These are phyloP conservation scores for Perdix hodgsoniae DNA, from an alignment of 2,797 vertebrate species.

Conservation along the genomic window DNA sequence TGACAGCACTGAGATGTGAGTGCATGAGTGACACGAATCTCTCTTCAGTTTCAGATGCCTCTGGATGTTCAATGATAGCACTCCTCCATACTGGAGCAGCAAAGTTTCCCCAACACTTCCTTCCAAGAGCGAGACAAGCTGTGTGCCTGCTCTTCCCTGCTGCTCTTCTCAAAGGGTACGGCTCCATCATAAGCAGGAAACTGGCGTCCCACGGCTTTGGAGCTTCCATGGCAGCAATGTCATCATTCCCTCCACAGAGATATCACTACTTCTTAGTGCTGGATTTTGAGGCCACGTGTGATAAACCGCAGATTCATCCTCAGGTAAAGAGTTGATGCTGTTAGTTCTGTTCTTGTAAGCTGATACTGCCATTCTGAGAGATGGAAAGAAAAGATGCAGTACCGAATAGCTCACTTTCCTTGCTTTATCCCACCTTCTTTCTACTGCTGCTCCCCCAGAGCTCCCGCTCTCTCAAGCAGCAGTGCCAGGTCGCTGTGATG, in stretches of 20 bases:
- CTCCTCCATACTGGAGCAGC: constrained; percentile 81
- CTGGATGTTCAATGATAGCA: constrained; percentile 86
- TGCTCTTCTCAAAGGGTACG: constrained; percentile 75
- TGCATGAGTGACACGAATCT: constrained; percentile 45
- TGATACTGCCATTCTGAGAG: constrained; percentile 52
- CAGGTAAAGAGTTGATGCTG: constrained; percentile 79
- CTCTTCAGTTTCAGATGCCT: constrained; percentile 84
- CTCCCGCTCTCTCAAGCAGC: background rate
- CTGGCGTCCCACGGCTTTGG: constrained; percentile 87
- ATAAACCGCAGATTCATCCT: constrained; percentile 88
- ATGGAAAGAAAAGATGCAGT: constrained; percentile 1
- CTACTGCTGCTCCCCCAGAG: background rate
- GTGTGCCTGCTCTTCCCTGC: constrained; percentile 55
- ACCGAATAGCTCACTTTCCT: background rate
- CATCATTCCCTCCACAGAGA: constrained; percentile 86
- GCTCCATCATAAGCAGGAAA: constrained; percentile 84
- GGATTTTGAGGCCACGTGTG: constrained; percentile 88
- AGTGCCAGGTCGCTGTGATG: background rate
- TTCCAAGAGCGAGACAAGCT: constrained; percentile 81
- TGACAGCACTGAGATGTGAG: background rate
- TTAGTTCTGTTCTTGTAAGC: constrained; percentile 5
- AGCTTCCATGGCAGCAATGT: constrained; percentile 87
- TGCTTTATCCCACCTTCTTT: background rate
- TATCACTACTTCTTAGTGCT: constrained; percentile 90
- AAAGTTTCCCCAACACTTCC: constrained; percentile 80